phyloP scores from a whole-genome alignment of 2,888 invertebrate genomes.

The Ophonus ardosiacus region DNA sequence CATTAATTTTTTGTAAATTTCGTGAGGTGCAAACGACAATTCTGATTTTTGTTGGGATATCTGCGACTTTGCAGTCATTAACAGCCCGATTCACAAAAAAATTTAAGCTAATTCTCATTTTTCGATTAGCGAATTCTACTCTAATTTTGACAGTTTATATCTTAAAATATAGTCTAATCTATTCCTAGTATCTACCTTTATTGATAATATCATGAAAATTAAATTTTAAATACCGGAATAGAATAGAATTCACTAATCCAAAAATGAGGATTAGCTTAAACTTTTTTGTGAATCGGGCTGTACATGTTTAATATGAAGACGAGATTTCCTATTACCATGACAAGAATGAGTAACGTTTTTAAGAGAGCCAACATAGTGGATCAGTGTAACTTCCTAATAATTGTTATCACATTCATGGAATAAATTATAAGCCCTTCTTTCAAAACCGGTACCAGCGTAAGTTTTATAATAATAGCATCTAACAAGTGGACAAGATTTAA shows the following conservation, averaged over 20 bases:
- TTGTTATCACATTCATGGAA: background rate
- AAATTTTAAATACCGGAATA: too few species aligned
- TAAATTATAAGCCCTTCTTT: slow-evolving; percentile 1
- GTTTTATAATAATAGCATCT: slow-evolving; percentile 28
- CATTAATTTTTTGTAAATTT: slow-evolving; percentile 29
- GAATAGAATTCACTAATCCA: too few species aligned
- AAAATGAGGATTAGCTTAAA: too few species aligned
- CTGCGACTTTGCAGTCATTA: slow-evolving; percentile 47
- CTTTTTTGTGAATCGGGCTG: too few species aligned
- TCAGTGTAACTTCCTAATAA: background rate
- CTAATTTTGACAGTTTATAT: too few species aligned
- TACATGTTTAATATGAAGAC: slow-evolving; percentile 1
- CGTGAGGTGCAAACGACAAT: background rate
- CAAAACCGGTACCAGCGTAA: slow-evolving; percentile 9
- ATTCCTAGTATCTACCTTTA: too few species aligned
- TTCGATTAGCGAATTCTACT: too few species aligned
- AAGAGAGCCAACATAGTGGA: slow-evolving; percentile 50
- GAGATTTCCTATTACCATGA: slow-evolving; percentile 50
- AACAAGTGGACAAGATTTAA: background rate
- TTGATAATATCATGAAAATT: too few species aligned
- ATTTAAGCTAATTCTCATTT: too few species aligned
- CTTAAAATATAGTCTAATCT: too few species aligned
- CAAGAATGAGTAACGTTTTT: slow-evolving; percentile 4
- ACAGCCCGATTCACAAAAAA: too few species aligned
- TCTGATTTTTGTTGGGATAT: background rate